A percentile compares a stretch with the other conserved stretches of the same genome.
These are phyloP conservation scores for Ellobius talpinus DNA, from an alignment of 2,113 vertebrate species.

Conservation along the genomic window DNA sequence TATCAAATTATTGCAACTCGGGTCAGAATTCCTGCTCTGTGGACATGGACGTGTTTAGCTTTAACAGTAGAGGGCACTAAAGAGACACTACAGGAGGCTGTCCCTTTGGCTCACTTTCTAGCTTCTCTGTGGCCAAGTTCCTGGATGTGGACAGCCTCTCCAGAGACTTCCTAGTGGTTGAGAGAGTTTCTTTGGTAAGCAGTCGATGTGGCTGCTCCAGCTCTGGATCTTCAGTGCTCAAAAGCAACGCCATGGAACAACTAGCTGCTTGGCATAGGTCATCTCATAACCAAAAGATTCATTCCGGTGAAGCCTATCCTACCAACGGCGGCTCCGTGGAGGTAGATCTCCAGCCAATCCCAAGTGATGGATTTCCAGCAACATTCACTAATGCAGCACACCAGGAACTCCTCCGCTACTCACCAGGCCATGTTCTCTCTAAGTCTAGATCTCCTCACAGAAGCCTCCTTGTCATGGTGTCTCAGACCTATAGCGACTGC, in stretches of 20 bases:
- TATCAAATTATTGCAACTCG: not conserved
- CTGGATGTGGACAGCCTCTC: not conserved
- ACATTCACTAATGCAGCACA: not conserved
- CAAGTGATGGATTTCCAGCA: not conserved
- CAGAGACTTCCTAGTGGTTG: not conserved
- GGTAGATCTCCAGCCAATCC: not conserved
- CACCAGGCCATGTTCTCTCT: not conserved
- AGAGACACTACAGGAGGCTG: constrained; percentile 11
- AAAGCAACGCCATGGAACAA: not conserved
- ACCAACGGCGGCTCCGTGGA: not conserved
- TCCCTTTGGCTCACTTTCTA: not conserved
- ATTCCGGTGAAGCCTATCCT: not conserved
- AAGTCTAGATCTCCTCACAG: not conserved
- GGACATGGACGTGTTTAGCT: constrained; percentile 32
- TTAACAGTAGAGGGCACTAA: constrained; percentile 68
- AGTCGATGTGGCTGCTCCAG: not conserved
- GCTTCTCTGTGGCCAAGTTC: not conserved
- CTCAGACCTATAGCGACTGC: not conserved
- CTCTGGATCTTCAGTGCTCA: not conserved
- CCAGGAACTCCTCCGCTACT: not conserved
- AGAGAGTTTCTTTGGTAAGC: not conserved
- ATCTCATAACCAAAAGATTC: not conserved
- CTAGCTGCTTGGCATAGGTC: not conserved
- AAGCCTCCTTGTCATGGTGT: not conserved
- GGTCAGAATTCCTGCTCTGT: constrained; percentile 37